These are phyloP conservation scores for Sinocyclocheilus grahami DNA, from an alignment of 2,113 vertebrate species.

Conservation along the genomic window DNA sequence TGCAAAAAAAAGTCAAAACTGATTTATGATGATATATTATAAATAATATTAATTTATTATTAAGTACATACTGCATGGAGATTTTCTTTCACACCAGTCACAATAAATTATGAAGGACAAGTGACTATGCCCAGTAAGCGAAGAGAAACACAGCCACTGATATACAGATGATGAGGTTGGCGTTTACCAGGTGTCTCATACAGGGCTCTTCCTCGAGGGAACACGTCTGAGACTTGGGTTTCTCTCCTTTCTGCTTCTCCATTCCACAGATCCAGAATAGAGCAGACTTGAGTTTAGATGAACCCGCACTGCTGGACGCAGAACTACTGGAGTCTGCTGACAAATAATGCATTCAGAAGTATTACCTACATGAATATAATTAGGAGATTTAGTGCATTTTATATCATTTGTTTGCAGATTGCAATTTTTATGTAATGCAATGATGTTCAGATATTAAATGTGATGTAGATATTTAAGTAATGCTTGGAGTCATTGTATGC, in stretches of 20 bases:
- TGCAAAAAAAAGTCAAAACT: neutral
- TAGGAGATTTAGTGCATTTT: neutral
- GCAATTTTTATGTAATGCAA: neutral
- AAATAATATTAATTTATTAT: neutral
- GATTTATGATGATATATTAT: neutral
- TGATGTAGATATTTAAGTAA: neutral
- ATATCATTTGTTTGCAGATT: neutral
- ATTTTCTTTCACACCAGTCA: neutral
- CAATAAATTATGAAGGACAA: neutral
- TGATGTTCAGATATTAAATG: neutral
- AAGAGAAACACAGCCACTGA: constrained; percentile 82
- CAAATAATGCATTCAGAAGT: neutral
- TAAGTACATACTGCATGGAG: neutral
- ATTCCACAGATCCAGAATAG: constrained; percentile 92
- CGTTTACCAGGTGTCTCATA: constrained; percentile 76
- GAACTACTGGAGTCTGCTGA: constrained; percentile 16
- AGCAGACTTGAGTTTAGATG: constrained; percentile 72
- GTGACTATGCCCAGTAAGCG: constrained; percentile 82
- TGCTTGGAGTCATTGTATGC: neutral
- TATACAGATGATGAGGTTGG: constrained; percentile 83
- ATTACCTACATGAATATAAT: too few species aligned
- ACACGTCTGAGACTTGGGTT: fast-evolving
- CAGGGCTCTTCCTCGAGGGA: constrained; percentile 77
- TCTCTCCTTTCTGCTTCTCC: constrained; percentile 64
- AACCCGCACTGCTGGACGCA: neutral